Percentiles rank a stretch among this genome's conserved stretches.
These are phyloP conservation scores for Drosophila kikkawai DNA, from an alignment of 1,140 invertebrate genomes.

Conservation along the genomic window DNA sequence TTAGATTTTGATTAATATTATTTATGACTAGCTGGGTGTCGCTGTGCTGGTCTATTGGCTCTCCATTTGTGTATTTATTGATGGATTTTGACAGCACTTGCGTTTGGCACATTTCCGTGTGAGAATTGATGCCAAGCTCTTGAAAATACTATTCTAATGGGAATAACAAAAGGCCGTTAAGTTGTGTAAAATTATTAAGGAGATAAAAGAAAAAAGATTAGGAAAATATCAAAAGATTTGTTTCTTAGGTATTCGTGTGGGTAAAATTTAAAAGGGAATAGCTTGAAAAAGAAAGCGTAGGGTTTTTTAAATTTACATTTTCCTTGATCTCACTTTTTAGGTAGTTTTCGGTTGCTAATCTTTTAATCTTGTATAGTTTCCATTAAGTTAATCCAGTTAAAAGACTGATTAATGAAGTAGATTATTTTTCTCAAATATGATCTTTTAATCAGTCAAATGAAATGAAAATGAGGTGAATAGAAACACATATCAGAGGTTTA, in stretches of 20 bases:
- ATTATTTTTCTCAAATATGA: neutral
- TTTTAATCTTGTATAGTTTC: neutral
- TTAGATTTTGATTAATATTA: conserved; percentile 61
- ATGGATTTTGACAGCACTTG: conserved; percentile 49
- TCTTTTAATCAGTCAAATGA: neutral
- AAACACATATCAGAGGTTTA: neutral
- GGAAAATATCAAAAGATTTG: conserved; percentile 1
- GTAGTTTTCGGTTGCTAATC: neutral
- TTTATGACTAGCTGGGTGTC: conserved; percentile 64
- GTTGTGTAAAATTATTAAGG: conserved; percentile 18
- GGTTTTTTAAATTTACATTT: neutral
- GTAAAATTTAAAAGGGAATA: neutral
- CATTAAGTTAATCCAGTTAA: neutral
- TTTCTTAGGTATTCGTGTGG: neutral
- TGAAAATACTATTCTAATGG: neutral
- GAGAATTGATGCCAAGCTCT: conserved; percentile 23
- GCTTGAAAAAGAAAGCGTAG: conserved; percentile 2
- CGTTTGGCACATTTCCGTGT: conserved; percentile 60
- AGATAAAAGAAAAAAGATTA: neutral
- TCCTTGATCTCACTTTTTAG: neutral
- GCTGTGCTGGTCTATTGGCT: conserved; percentile 13
- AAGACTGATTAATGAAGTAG: neutral
- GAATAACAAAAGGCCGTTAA: conserved; percentile 52
- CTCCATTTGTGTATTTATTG: conserved; percentile 45
- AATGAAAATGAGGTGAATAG: neutral